Base-by-base conservation (phyloP, 2,797 vertebrate genomes). In the Limnodromus scolopaceus region DNA sequence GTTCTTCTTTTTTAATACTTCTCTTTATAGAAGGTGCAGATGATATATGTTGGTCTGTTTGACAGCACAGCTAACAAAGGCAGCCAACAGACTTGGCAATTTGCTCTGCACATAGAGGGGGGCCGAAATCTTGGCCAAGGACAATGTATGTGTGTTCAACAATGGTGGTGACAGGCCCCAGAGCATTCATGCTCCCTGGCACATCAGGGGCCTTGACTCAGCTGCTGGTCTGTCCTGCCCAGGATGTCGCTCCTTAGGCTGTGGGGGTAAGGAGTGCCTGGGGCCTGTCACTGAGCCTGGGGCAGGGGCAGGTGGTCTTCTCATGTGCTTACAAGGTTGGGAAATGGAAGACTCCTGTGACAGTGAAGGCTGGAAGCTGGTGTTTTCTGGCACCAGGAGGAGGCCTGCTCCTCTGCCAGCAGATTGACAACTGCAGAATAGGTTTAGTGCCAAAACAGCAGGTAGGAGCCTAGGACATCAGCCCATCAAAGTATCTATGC, bases 201-300 rank as follows among this genome's bases (percentile, higher is more conserved):
- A 8, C 3, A 15, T 17, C 25, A 27, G 16, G 32, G 19, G 3
- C 4, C 30, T 88, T 0, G 0, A n/a, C 18, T 63, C 7, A 5
- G 61, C 36, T 74, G 19, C 55, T 41, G 25, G 6, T 46, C 38
- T 74, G 23, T 48, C 27, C 45, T 48, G 27, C 13, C 11, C 13
- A 23, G 54, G 36, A 23, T 30, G 34, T 14, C 38, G 34, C 22
- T 60, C 4, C 10, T 13, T 7, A 45, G 63, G 22, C 18, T 36
- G 36, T 32, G 36, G 28, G 25, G 8, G 3, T 41, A 27, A 16
- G 16, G 27, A 15, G 10, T 11, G 24, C 28, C 19, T 8, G 15
- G n/a, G 16, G 28, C n/a, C 55, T 39, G 20, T 75, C 28, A 4
- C 28, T 45, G 36, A n/a, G 20, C 43, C 20, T 55, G 28, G 17